These are phyloP conservation scores for Campoplex nolae DNA, from an alignment of 2,888 invertebrate genomes.

Conservation along the genomic window DNA sequence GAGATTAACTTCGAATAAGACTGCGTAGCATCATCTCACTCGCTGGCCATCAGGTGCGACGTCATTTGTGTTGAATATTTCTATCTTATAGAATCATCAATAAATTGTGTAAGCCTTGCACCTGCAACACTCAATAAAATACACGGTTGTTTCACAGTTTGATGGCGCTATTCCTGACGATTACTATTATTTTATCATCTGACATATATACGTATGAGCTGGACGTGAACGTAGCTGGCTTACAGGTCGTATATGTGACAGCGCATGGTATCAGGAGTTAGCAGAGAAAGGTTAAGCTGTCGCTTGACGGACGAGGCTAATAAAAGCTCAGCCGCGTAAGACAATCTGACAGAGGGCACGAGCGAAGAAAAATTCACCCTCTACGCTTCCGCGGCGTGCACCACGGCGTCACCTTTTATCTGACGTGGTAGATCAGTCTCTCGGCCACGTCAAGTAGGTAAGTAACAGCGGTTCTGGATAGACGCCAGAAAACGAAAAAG, in stretches of 20 bases:
- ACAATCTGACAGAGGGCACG: conserved; percentile 78
- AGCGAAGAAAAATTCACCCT: conserved; percentile 59
- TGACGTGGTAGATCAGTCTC: conserved; percentile 79
- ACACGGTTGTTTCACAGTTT: too few species aligned
- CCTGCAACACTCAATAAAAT: too few species aligned
- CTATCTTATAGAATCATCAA: too few species aligned
- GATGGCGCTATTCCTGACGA: too few species aligned
- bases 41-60: too few species aligned
- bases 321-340: conserved; percentile 80
- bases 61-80: too few species aligned
- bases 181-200: too few species aligned
- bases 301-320: conserved; percentile 79
- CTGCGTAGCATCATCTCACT: too few species aligned
- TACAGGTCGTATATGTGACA: conserved; percentile 24
- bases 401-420: conserved; percentile 65
- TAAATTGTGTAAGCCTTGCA: too few species aligned
- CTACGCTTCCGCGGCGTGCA: conserved; percentile 14
- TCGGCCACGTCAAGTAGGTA: conserved; percentile 69
- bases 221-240: conserved; percentile 9
- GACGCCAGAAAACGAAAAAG: conserved; percentile 18
- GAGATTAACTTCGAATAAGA: too few species aligned
- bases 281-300: conserved; percentile 79
- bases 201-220: neutral
- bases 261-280: conserved; percentile 61
- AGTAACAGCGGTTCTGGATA: conserved; percentile 49